Evolutionary conservation across 2,113 vertebrate genomes (phyloP).

Genomic region (Speoplatyrhinus poulsoni): DNA sequence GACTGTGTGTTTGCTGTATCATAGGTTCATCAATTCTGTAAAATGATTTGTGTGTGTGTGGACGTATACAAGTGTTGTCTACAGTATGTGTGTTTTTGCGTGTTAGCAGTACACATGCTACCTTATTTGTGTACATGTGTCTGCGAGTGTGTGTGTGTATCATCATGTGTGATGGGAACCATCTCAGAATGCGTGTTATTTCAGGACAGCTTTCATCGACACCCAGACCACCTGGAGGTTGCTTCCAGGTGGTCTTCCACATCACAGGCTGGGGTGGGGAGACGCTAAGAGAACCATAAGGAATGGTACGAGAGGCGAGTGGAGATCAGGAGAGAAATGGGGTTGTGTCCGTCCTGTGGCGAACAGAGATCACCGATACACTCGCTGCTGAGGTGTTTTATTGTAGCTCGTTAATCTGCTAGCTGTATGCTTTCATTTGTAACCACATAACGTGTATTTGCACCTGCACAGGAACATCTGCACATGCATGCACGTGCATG

Average conservation of each 20-base stretch:
- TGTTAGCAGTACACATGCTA: no score
- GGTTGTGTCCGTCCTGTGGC: no score
- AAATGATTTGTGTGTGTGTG: no score
- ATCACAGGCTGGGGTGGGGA: constrained; percentile 11
- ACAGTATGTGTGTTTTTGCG: no score
- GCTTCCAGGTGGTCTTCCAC: constrained; percentile 35
- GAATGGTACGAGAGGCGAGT: no score
- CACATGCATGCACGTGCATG: neutral
- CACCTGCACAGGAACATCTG: neutral
- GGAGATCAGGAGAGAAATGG: no score
- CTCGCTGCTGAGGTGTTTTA: no score
- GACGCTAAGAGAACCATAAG: constrained; percentile 1
- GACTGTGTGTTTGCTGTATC: no score
- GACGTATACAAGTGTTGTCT: no score
- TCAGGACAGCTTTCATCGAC: constrained; percentile 51
- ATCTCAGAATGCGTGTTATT: constrained; percentile 7
- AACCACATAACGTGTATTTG: neutral
- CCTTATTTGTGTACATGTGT: neutral
- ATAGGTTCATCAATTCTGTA: no score
- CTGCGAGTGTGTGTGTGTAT: constrained; percentile 11
- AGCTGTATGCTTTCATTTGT: neutral
- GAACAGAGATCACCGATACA: no score
- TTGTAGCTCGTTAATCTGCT: no score
- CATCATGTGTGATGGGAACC: constrained; percentile 1
- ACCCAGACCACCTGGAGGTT: constrained; percentile 21